These are phyloP conservation scores for Puma concolor DNA, from an alignment of 2,113 vertebrate genomes.

Conservation along the genomic window DNA sequence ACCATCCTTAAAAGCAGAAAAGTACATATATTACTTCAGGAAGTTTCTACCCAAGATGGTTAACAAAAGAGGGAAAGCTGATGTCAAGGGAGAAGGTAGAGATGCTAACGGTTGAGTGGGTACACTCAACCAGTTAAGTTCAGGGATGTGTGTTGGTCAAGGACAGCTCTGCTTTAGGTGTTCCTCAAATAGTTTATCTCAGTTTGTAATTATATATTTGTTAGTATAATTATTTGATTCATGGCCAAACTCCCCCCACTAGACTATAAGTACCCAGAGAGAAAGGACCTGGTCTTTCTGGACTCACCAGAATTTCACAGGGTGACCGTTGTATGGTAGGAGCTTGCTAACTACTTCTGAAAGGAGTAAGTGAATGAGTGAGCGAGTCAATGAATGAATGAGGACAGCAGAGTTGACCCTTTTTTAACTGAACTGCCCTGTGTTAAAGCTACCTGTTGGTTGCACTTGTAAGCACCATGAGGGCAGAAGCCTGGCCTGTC, in stretches of 20 bases:
- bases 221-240: background rate
- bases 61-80: background rate
- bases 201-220: background rate
- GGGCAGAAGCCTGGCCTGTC: background rate
- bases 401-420: background rate
- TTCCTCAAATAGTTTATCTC: background rate
- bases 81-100: background rate
- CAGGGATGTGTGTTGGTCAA: background rate
- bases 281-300: background rate
- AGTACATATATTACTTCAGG: background rate
- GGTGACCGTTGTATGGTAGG: background rate
- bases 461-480: background rate
- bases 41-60: background rate
- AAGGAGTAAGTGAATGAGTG: background rate
- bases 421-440: background rate
- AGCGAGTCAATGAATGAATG: background rate
- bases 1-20: background rate
- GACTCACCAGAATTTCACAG: background rate
- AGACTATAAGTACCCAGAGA: background rate
- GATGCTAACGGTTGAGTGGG: background rate
- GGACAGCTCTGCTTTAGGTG: background rate
- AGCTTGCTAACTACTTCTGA: background rate
- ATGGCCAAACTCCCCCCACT: background rate
- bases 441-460: background rate
- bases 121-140: background rate